Conservation (phyloP, 2,113 vertebrate species). For the Halcyon malimbica region DNA sequence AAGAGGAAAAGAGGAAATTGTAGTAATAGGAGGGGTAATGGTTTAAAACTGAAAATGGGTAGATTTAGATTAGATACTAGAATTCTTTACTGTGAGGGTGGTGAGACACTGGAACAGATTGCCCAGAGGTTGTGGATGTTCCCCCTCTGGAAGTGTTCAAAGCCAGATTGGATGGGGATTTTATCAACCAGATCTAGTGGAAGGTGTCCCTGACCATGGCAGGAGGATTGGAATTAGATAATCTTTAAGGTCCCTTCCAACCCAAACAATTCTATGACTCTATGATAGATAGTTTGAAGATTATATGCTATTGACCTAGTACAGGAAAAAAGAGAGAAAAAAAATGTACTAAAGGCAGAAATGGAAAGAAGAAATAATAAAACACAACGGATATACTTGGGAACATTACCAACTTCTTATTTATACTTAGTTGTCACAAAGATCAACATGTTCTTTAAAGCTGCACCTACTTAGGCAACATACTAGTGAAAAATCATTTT, state of each 20-base stretch:
- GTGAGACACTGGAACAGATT: not conserved
- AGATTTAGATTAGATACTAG: not conserved
- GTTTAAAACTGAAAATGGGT: not conserved
- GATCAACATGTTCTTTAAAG: constrained; percentile 11
- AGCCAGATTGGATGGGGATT: not conserved
- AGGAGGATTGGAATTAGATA: not conserved
- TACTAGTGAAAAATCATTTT: not conserved
- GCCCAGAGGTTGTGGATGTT: not conserved
- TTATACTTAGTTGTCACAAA: constrained; percentile 51
- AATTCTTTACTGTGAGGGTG: not conserved
- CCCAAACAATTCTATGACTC: not conserved
- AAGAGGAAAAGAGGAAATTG: not conserved
- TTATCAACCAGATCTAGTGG: not conserved
- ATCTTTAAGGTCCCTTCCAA: not conserved
- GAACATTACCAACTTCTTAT: constrained; percentile 9
- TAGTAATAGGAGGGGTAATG: not conserved
- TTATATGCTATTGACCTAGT: not conserved
- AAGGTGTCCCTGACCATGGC: not conserved
- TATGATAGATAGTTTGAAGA: not conserved
- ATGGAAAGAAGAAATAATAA: constrained; percentile 5
- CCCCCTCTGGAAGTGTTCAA: not conserved
- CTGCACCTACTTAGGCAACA: constrained; percentile 5
- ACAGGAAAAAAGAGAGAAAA: not conserved
- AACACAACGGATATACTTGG: not conserved
- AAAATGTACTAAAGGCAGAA: not conserved